Base-by-base conservation (phyloP, 2,113 vertebrate genomes). In the Periophthalmus modestus region DNA sequence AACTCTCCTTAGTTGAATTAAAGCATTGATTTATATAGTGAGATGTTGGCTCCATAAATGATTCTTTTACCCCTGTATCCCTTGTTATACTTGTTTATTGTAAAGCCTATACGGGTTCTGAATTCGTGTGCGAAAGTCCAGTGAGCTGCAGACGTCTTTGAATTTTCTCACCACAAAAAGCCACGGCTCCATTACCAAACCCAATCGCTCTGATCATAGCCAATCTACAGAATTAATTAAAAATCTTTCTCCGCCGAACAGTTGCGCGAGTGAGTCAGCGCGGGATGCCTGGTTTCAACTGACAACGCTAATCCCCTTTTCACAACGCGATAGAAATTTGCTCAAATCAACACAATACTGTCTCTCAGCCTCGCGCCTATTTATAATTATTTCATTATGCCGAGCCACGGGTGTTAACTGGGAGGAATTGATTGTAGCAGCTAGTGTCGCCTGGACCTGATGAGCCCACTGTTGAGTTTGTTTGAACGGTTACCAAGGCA, bases 341-440 rank as follows among this genome's bases (percentile, higher is more conserved):
- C 62, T 52, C 77, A 75, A 83, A 84, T 90, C 87, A 87, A 82
- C 79, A 80, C 74, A 59, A 78, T 59, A 62, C 78, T 82, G 71
- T 69, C 57, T 59, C 21, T 24, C 19, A 55, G 19, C 21, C 59
- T 14, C 55, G 28, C n/a, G 50, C 73, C 72, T 79, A 66, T 82
- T 85, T 71, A 81, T 87, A 85, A 90, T 89, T 79, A 87, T 89
- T 85, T 78, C 71, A 91, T 90, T 88, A 85, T 76, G 78, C 74
- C 18, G 24, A 52, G 28, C 71, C 78, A 74, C 68, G 86, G 80
- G 62, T 85, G 85, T 78, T 85, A 89, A 85, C 79, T 54, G 52
- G 71, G 70, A 71, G 55, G 75, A 81, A 86, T 79, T 86, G 83
- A 88, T 89, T 83, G 74, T 54, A 76, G 76, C 85, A 88, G 88